A percentile compares a stretch with the other conserved stretches of the same genome.
These are phyloP conservation scores for Ladona fulva DNA, from an alignment of 1,140 invertebrate species.

Conservation along the genomic window DNA sequence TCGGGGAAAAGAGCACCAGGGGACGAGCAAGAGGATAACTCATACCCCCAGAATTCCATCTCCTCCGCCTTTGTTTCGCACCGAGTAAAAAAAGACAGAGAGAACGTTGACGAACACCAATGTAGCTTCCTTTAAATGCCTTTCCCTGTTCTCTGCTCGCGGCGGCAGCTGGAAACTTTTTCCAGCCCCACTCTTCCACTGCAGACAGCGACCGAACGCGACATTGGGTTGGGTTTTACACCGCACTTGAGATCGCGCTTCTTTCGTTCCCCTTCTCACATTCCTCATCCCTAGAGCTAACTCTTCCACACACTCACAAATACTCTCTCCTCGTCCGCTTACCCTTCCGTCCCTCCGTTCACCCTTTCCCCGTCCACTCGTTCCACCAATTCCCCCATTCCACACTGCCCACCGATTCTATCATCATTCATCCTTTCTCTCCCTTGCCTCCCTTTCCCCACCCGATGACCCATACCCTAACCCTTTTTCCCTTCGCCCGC, in stretches of 20 bases:
- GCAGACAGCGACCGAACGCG: neutral
- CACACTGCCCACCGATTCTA: neutral
- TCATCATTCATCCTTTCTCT: neutral
- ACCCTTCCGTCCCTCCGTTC: neutral
- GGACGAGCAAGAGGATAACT: no score
- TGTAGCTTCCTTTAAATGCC: slow-evolving; percentile 9
- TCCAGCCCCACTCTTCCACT: neutral
- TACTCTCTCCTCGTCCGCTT: neutral
- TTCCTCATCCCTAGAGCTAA: neutral
- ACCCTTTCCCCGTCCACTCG: neutral
- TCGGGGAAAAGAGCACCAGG: no score
- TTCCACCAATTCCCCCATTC: neutral
- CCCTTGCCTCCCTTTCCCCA: neutral
- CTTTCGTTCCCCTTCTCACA: neutral
- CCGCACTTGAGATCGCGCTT: neutral
- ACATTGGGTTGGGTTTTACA: neutral
- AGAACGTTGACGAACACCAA: neutral
- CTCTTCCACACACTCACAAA: neutral
- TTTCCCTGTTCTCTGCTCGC: neutral
- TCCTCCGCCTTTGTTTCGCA: neutral
- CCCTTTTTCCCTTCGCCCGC: neutral
- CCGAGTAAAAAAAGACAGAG: neutral
- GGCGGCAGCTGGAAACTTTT: neutral
- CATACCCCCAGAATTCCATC: neutral
- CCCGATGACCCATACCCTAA: neutral